phyloP scores from a whole-genome alignment of 2,113 vertebrate species.

The human region DNA sequence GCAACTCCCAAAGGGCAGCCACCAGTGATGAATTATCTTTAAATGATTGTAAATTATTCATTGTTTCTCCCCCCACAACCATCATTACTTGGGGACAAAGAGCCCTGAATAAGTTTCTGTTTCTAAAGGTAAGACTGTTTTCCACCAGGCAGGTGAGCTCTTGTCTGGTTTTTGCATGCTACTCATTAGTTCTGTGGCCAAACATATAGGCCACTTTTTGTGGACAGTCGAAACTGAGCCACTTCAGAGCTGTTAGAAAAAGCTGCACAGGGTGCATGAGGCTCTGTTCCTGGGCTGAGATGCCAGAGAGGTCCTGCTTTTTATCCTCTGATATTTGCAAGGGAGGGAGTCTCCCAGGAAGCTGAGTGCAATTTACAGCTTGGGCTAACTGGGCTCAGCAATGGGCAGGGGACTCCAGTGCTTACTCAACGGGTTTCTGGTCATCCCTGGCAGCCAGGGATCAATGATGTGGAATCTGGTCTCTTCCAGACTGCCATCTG shows the following conservation, averaged over 20 bases:
- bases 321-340: not conserved
- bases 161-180: not conserved
- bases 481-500: not conserved
- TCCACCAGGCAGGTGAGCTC: not conserved
- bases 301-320: not conserved
- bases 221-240: rapidly evolving
- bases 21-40: not conserved
- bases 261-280: rapidly evolving
- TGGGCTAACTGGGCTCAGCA: not conserved
- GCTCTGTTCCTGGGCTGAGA: not conserved
- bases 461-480: not conserved
- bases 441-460: not conserved
- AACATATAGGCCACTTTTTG: not conserved
- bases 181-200: not conserved
- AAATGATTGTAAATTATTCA: not conserved
- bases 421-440: not conserved
- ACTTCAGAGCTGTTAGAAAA: not conserved
- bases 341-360: not conserved
- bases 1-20: not conserved
- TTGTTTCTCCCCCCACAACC: rapidly evolving
- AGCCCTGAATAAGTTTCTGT: not conserved
- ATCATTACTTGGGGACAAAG: not conserved
- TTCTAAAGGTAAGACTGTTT: not conserved
- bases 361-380: not conserved
- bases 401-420: not conserved